phyloP scores from a whole-genome alignment of 2,113 vertebrate species.

The Tetrax tetrax region DNA sequence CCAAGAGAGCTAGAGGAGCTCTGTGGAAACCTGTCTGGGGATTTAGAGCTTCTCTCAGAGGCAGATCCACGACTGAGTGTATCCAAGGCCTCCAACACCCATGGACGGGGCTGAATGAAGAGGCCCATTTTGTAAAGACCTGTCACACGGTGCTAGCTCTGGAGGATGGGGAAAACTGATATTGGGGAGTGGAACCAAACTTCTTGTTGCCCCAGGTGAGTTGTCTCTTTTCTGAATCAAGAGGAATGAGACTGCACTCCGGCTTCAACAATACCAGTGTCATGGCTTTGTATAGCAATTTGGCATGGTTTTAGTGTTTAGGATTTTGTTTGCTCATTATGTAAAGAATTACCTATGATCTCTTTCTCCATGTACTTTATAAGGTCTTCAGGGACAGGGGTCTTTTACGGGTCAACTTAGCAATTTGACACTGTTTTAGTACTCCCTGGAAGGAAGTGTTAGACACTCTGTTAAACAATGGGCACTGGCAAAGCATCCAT shows the following conservation, averaged over 20 bases:
- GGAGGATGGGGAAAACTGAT: background rate
- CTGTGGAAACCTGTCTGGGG: too few relatives aligned
- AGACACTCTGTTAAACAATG: accelerated
- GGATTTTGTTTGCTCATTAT: too few relatives aligned
- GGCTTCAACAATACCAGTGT: background rate
- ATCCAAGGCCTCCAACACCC: background rate
- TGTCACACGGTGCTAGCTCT: conserved; percentile 40
- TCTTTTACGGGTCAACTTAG: background rate
- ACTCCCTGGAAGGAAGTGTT: too few relatives aligned
- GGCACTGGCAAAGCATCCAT: accelerated
- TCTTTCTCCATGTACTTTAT: background rate
- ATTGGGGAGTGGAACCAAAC: conserved; percentile 64
- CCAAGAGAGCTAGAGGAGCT: too few relatives aligned
- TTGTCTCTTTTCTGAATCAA: background rate
- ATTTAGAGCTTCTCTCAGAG: too few relatives aligned
- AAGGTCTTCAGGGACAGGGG: background rate
- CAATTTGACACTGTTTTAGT: too few relatives aligned
- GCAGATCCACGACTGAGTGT: too few relatives aligned
- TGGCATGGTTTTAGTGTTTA: background rate
- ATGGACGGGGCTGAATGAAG: too few relatives aligned
- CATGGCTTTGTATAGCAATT: background rate
- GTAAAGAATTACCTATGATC: too few relatives aligned
- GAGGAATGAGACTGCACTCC: accelerated
- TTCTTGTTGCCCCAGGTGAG: conserved; percentile 54
- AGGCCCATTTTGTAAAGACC: conserved; percentile 57